Base-by-base conservation (phyloP, 2,113 vertebrate species). In the Nettapus auritus region DNA sequence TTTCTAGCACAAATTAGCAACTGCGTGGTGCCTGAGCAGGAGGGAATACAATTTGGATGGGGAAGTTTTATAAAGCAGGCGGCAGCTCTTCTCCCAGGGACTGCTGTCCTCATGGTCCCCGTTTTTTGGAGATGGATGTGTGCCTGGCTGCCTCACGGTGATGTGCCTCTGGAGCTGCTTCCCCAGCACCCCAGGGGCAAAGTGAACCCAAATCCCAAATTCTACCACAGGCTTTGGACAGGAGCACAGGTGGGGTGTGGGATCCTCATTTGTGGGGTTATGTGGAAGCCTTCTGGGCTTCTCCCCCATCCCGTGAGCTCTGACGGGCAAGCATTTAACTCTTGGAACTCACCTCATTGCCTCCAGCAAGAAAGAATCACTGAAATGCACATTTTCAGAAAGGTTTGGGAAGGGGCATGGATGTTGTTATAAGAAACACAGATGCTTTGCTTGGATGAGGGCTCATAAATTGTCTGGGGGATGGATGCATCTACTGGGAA, bases 1-100 rank as follows among this genome's bases (percentile, higher is more conserved):
- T 78, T 95, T 91, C 82, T 64, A 91, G 71, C 33, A 40, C 46
- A 76, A 74, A 88, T 82, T 69, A 94, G 21, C 44, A 86, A 91
- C 48, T 16, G 22, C 1, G 2, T 29, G 34, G 66, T 76, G 78
- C 46, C 63, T 67, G 88, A 77, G 88, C 75, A 67, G 71, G 50
- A 91, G 79, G 68, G 71, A 92, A 67, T 63, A 74, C 31, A 67
- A 5, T 50, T 74, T 17, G 28, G 7, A 26, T 31, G 55, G 50
- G 78, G 82, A 80, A 83, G 25, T 67, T 16, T 42, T 53, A 14
- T 26, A 10, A 82, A 18, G 63, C 75, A 59, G 89, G 52, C 86
- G 17, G 74, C 69, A 82, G 36, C 59, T 73, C 31, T 60, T 21
- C 74, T 79, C 44, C 38, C 25, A 7, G 64, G 60, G 53, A 6